phyloP scores from a whole-genome alignment of 2,113 vertebrate species.

The mouse (Mus musculus) region DNA sequence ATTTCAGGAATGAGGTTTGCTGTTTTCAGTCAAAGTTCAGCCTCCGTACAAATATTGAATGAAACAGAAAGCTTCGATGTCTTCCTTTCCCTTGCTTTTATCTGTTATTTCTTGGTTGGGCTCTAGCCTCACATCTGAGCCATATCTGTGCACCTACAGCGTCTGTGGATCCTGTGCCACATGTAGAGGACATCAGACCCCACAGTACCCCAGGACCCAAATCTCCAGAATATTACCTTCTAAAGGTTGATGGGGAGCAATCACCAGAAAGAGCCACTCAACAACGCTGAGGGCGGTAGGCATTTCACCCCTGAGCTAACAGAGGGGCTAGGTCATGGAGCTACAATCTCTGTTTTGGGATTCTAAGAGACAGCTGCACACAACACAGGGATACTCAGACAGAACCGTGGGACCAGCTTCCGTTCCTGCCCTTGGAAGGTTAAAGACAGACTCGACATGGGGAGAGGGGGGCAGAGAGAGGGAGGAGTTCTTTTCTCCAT shows the following conservation, averaged over 20 bases:
- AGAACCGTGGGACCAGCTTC: background rate
- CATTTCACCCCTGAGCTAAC: background rate
- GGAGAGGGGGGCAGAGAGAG: background rate
- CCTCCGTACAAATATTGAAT: background rate
- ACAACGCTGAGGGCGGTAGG: background rate
- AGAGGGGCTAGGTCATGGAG: background rate
- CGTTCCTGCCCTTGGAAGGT: conserved; percentile 35
- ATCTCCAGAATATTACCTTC: background rate
- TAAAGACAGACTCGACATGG: conserved; percentile 57
- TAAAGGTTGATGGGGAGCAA: conserved; percentile 11
- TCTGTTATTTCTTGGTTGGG: background rate
- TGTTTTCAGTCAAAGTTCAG: conserved; percentile 7
- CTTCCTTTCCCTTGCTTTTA: conserved; percentile 7
- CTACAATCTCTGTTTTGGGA: conserved; percentile 30
- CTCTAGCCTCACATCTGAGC: background rate
- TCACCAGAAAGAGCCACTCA: background rate
- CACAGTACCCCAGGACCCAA: background rate
- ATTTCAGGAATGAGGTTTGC: background rate
- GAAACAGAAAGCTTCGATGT: conserved; percentile 7
- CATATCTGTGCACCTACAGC: background rate
- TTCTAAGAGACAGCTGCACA: conserved; percentile 51
- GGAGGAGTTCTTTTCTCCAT: too few relatives aligned
- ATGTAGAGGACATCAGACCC: background rate
- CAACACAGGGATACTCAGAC: conserved; percentile 25
- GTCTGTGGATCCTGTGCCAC: background rate